Evolutionary conservation across 2,888 invertebrate genomes (phyloP), one percentile per base, ranked within the genome.

Genomic region (Dyspetes luteomarginatus): DNA sequence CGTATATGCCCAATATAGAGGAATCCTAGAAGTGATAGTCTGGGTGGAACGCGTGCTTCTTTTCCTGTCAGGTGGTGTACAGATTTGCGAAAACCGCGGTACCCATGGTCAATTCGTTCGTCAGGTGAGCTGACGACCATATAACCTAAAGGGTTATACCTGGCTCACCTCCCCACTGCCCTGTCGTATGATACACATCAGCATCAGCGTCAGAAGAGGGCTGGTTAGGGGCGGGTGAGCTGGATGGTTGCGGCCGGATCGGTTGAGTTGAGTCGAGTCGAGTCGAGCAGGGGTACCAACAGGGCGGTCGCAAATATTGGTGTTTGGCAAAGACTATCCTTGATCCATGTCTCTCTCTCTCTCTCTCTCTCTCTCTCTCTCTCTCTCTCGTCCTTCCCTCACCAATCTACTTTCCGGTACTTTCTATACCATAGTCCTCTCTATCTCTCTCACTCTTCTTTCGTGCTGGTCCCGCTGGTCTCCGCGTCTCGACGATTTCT

Each of bases 321-420:
- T 91, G 90, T 91, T 92, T 92, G 92, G 90, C 91, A 91, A 92
- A 92, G 92, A 91, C 91, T 90, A 91, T 90, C 91, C 91, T 89
- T 88, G 90, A 90, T 89, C 88, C 89, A 89, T 89, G 89, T 90
- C 90, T 89, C 90, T 89, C 88, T 91, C 87, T 88, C 88, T 89
- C 87, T 86, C 86, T 41, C 72, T 43, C 72, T 75, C 82, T 77
- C 75, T 84, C 85, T 86, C 86, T 85, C 82, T 78, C 73, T 72
- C 79, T 84, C 83, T 83, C 84, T 85, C 84, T 86, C 83, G 69
- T 83, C 83, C 74, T 69, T 77, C 78, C 15, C 67, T 65, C 81
- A 79, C 83, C 77, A 79, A 68, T 80, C 80, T 73, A 65, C 74
- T 75, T 80, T 82, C 72, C 67, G 83, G 69, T 69, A 82, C 84